These are phyloP conservation scores for Drosophila lacteicornis DNA, from an alignment of 1,140 invertebrate species.

Conservation along the genomic window DNA sequence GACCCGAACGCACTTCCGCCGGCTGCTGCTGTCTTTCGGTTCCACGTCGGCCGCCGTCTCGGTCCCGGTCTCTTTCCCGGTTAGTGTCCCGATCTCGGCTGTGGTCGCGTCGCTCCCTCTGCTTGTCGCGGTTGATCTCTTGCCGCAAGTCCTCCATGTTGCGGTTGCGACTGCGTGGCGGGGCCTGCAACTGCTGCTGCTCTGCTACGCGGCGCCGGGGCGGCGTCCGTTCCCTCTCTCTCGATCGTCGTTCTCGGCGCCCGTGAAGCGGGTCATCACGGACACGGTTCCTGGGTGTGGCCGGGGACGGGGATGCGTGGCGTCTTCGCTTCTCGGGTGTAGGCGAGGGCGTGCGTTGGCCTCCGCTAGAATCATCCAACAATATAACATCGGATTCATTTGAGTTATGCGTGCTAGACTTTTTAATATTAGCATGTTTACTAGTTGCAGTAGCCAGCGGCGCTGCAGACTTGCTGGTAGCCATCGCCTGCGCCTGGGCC, in stretches of 20 bases:
- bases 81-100: constrained; percentile 61
- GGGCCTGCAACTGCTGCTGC: constrained; percentile 23
- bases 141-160: constrained; percentile 81
- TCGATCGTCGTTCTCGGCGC: constrained; percentile 50
- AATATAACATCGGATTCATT: constrained; percentile 85
- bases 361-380: constrained; percentile 85
- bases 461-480: constrained; percentile 63
- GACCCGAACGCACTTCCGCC: constrained; percentile 1
- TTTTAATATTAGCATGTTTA: constrained; percentile 84
- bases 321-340: constrained; percentile 62
- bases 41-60: constrained; percentile 43
- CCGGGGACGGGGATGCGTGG: constrained; percentile 43
- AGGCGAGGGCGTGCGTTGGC: constrained; percentile 73
- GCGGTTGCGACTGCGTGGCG: constrained; percentile 60
- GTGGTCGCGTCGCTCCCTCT: constrained; percentile 68
- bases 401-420: constrained; percentile 81
- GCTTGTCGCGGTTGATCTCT: constrained; percentile 83
- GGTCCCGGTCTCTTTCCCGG: constrained; percentile 65
- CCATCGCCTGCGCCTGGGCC: constrained; percentile 29
- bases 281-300: constrained; percentile 35
- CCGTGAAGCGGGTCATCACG: constrained; percentile 37
- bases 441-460: constrained; percentile 75
- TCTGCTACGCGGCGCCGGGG: constrained; percentile 50
- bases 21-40: constrained; percentile 1
- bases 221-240: constrained; percentile 55